These are phyloP conservation scores for Agrochola lychnidis DNA, from an alignment of 2,888 invertebrate species.

Conservation along the genomic window DNA sequence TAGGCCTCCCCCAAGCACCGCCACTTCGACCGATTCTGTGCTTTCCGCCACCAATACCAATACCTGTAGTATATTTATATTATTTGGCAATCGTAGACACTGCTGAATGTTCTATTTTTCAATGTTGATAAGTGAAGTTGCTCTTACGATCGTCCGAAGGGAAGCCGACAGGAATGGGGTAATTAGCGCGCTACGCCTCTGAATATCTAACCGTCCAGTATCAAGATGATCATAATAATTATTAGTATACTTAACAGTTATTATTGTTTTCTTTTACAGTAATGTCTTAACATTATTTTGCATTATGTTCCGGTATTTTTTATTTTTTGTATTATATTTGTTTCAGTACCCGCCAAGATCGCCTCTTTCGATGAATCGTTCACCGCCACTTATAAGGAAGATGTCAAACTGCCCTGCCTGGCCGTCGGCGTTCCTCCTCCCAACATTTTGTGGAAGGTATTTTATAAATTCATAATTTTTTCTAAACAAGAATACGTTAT, in stretches of 20 bases:
- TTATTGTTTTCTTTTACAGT: neutral
- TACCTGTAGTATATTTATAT: no score
- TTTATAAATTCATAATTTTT: neutral
- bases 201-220: neutral
- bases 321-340: slow-evolving; percentile 3
- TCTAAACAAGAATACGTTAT: neutral
- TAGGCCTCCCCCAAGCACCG: no score
- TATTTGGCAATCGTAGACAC: no score
- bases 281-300: neutral
- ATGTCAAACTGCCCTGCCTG: slow-evolving; percentile 97
- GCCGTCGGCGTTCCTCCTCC: slow-evolving; percentile 98
- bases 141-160: no score
- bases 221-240: neutral
- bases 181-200: no score
- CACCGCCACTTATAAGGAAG: slow-evolving; percentile 97
- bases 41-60: no score
- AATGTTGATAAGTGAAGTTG: no score
- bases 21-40: no score
- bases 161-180: no score
- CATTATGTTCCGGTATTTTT: neutral
- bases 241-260: neutral
- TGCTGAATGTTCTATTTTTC: no score
- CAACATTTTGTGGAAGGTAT: slow-evolving; percentile 96
- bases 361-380: slow-evolving; percentile 98
- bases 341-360: slow-evolving; percentile 96